phyloP scores from a whole-genome alignment of 1,140 invertebrate genomes.

The Platorchestia sp. region DNA sequence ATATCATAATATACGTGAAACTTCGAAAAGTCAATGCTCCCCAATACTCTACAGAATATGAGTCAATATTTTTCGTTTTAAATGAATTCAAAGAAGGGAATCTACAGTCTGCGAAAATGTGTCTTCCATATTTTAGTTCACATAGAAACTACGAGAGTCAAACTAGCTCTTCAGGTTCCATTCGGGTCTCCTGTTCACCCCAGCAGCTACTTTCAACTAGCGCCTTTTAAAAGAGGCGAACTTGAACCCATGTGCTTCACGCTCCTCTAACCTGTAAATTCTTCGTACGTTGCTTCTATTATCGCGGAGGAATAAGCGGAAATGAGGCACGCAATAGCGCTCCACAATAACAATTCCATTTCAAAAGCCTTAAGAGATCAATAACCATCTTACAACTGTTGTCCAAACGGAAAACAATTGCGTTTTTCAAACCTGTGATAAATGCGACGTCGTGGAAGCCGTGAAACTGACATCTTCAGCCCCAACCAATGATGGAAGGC shows the following conservation, averaged over 20 bases:
- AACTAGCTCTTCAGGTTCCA: not conserved
- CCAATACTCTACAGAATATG: not conserved
- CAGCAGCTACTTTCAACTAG: not conserved
- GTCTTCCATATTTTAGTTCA: too few species aligned
- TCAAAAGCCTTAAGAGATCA: not conserved
- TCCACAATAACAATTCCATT: not conserved
- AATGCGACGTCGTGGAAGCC: not conserved
- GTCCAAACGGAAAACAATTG: not conserved
- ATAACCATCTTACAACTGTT: not conserved
- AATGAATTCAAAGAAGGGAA: not conserved
- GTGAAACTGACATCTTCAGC: not conserved
- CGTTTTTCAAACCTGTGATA: not conserved
- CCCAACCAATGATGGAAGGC: not conserved
- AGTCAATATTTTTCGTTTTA: not conserved
- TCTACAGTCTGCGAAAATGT: too few species aligned
- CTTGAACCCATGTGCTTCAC: not conserved
- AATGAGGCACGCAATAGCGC: not conserved
- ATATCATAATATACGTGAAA: not conserved
- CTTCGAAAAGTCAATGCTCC: not conserved
- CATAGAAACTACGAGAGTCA: too few species aligned
- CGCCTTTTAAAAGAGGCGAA: not conserved
- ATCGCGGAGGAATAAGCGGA: not conserved
- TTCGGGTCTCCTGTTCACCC: not conserved
- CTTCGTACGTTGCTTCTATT: not conserved
- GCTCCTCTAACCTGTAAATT: not conserved